Evolutionary conservation across 2,113 vertebrate genomes (phyloP).

Genomic region (Pachycephala philippinensis): DNA sequence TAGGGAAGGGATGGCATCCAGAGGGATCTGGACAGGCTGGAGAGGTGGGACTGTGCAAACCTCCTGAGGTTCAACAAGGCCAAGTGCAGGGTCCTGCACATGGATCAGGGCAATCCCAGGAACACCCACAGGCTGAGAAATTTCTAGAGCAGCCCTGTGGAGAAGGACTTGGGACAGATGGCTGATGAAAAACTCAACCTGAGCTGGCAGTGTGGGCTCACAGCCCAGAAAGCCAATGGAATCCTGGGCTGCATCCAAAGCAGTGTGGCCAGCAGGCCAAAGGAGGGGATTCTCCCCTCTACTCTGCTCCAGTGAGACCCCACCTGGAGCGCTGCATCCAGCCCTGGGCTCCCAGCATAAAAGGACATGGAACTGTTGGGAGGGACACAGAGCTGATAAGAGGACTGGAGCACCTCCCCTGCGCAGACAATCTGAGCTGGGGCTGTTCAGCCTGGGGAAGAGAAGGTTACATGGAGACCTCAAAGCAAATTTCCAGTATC

Average conservation of each 20-base stretch:
- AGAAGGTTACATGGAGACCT: neutral
- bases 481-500: neutral
- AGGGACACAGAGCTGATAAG: neutral
- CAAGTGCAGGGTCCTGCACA: neutral
- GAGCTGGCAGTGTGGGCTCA: fast-evolving
- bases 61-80: neutral
- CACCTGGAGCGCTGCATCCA: neutral
- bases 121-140: neutral
- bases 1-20: neutral
- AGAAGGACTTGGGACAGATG: neutral
- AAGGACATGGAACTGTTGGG: neutral
- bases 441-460: neutral
- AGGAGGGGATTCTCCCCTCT: neutral
- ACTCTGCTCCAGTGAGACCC: neutral
- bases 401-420: neutral
- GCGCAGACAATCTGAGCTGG: neutral
- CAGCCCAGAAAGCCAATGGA: neutral
- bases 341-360: too few species aligned
- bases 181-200: neutral
- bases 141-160: neutral
- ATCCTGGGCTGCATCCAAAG: neutral
- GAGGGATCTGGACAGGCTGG: neutral
- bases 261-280: neutral
- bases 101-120: neutral
- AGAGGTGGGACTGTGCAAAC: neutral